These are phyloP conservation scores for Dyspetes luteomarginatus DNA, from an alignment of 2,888 invertebrate genomes.

Conservation along the genomic window DNA sequence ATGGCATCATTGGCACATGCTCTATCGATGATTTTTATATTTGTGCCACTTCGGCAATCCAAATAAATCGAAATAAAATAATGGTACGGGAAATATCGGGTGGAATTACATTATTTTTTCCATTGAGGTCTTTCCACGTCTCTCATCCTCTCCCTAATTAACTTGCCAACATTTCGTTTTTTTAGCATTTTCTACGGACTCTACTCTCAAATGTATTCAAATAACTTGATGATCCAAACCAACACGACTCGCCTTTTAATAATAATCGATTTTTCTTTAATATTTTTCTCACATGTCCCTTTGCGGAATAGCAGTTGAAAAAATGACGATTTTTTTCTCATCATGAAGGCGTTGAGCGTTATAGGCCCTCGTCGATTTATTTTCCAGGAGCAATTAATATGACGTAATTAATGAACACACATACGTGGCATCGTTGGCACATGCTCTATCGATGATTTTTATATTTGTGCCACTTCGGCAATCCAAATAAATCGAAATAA, in stretches of 20 bases:
- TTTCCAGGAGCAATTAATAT: conserved; percentile 52
- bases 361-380: conserved; percentile 42
- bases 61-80: too few species aligned
- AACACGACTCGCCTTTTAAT: too few species aligned
- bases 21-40: neutral
- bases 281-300: too few species aligned
- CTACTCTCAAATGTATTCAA: too few species aligned
- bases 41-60: neutral
- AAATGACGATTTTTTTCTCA: conserved; percentile 2
- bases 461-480: neutral
- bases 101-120: neutral
- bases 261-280: too few species aligned
- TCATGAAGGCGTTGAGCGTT: conserved; percentile 39
- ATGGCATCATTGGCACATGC: neutral
- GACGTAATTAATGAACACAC: conserved; percentile 17
- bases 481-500: neutral
- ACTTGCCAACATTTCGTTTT: too few species aligned
- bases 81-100: neutral
- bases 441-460: neutral
- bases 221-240: too few species aligned
- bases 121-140: too few species aligned
- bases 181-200: too few species aligned
- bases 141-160: too few species aligned
- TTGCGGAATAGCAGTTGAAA: conserved; percentile 3
- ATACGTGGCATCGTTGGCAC: neutral